Evolutionary conservation across 1,140 invertebrate species (phyloP), one percentile per base, ranked within the genome.

Genomic region (Cyclina sinensis): DNA sequence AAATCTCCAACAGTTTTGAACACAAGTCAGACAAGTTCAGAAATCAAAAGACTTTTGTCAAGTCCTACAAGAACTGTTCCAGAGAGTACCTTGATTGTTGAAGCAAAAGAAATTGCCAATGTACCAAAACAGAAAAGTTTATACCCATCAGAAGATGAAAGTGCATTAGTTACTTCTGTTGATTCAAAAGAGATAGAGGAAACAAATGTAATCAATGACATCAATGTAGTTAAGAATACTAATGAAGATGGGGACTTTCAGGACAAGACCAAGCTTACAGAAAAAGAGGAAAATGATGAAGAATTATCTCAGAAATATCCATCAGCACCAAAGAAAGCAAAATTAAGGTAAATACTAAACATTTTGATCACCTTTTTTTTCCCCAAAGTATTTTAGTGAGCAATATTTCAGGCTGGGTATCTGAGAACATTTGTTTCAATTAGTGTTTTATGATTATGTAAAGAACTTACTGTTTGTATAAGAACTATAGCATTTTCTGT

Each of bases 281-380:
- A 3, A 9, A 16, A 1, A 5, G 65, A 39, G 18, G 32, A 1
- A 5, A 5, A 2, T 12, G 24, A 12, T 70, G 21, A 86, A 24
- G 59, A 86, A 24, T 39, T 57, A 37, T 35, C 32, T 3, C 18
- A 1, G 14, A 70, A 37, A 70, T 82, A 74, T 82, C 78, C 79
- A 1, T 70, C 81, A 5, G 57, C 76, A 30, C 59, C 76, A 48
- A 91, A 91, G 81, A 85, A 87, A 73, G 51, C 84, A 43, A 88
- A 84, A 82, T 35, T 88, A 62, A 91, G 89, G 90, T 90, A 39
- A 51, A 1, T 27, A n/a, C n/a, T n/a, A 65, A n/a, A n/a, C n/a
- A n/a, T n/a, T n/a, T n/a, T n/a, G n/a, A n/a, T n/a, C n/a, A n/a
- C n/a, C n/a, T n/a, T n/a, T n/a, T n/a, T n/a, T n/a, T n/a, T n/a